Percentiles rank a stretch among this genome's conserved stretches.
These are phyloP conservation scores for Drosophila tsacasi DNA, from an alignment of 1,140 invertebrate species.

Conservation along the genomic window DNA sequence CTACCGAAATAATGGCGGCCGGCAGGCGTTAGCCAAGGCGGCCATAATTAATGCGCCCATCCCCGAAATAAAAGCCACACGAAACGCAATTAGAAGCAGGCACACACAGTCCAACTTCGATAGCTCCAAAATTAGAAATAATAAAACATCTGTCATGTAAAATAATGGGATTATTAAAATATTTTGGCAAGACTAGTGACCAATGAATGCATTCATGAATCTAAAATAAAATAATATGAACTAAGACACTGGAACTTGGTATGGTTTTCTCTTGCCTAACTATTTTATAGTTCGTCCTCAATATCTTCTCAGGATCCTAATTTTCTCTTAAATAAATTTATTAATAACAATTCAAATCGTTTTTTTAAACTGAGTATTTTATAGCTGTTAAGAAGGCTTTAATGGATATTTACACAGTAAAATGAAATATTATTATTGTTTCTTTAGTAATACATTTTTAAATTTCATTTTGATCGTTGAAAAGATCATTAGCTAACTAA, in stretches of 20 bases:
- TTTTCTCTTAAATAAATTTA: background rate
- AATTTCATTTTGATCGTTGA: background rate
- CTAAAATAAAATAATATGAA: background rate
- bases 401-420: too few relatives aligned
- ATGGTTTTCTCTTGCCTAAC: background rate
- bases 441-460: too few relatives aligned
- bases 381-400: too few relatives aligned
- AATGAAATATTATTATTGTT: too few relatives aligned
- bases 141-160: slow-evolving; percentile 1
- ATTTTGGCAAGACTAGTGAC: background rate
- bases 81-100: slow-evolving; percentile 78
- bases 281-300: background rate
- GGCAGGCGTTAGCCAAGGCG: slow-evolving; percentile 53
- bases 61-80: slow-evolving; percentile 65
- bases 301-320: background rate
- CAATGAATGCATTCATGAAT: background rate
- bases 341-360: background rate
- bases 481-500: background rate
- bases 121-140: background rate
- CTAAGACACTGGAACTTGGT: background rate
- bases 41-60: slow-evolving; percentile 77
- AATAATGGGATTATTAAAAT: background rate
- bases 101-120: slow-evolving; percentile 52
- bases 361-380: background rate
- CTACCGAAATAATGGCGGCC: slow-evolving; percentile 75